Conservation (phyloP, 2,888 invertebrate species). For the Habrosyne pyritoides region DNA sequence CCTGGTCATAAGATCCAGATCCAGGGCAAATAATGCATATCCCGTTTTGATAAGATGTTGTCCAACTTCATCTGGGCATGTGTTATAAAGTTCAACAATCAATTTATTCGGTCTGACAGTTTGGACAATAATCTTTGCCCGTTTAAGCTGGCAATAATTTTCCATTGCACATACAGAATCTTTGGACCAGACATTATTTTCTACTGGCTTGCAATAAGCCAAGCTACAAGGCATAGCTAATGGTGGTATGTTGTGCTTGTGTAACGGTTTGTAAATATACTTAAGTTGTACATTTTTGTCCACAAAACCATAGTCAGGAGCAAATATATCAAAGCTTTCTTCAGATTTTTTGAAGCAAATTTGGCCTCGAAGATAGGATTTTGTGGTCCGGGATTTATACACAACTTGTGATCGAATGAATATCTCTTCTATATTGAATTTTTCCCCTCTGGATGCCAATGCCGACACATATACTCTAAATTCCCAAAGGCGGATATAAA, state of each 20-base stretch:
- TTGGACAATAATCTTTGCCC: background rate
- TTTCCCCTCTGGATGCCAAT: background rate
- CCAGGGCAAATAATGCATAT: background rate
- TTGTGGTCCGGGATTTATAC: background rate
- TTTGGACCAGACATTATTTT: background rate
- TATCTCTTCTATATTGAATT: background rate
- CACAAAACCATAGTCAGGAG: background rate
- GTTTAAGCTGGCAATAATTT: background rate
- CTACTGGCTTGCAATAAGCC: background rate
- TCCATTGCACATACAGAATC: conserved; percentile 2
- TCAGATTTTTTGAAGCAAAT: background rate
- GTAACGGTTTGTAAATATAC: background rate
- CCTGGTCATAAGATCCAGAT: too few species aligned
- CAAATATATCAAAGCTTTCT: background rate
- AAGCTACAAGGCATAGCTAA: background rate
- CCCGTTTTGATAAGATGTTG: background rate
- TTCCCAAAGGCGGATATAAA: background rate
- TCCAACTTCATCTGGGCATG: conserved; percentile 4
- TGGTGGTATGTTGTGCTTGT: background rate
- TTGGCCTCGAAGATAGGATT: background rate
- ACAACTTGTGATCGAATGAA: background rate
- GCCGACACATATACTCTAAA: background rate
- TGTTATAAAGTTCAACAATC: background rate
- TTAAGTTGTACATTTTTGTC: background rate
- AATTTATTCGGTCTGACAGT: background rate